Percentiles rank a stretch among this genome's conserved stretches.
Evolutionary conservation across 2,888 invertebrate species (phyloP).

Genomic region (Melinaea marsaeus): DNA sequence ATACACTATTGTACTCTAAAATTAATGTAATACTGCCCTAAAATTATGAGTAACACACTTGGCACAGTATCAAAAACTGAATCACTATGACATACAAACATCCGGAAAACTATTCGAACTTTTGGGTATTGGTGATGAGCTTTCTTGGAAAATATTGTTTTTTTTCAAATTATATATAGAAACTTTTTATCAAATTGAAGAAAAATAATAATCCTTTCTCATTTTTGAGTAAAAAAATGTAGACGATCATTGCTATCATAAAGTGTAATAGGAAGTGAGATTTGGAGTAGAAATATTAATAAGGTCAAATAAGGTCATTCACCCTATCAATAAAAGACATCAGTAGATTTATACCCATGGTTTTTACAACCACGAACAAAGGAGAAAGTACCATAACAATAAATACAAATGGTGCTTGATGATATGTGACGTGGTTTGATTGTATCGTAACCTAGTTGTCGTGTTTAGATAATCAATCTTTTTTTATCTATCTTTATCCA

Average conservation of each 20-base stretch:
- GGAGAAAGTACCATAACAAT: slow-evolving; percentile 39
- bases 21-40: slow-evolving; percentile 39
- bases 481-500: too few species aligned
- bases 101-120: slow-evolving; percentile 12
- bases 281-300: too few species aligned
- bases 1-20: slow-evolving; percentile 22
- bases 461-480: neutral
- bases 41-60: slow-evolving; percentile 32
- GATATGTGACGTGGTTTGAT: slow-evolving; percentile 28
- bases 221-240: too few species aligned
- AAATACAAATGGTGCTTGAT: slow-evolving; percentile 33
- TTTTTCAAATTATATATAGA: neutral
- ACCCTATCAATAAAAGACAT: slow-evolving; percentile 1
- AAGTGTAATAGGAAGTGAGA: too few species aligned
- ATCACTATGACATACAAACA: slow-evolving; percentile 38
- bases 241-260: too few species aligned
- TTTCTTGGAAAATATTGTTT: too few species aligned
- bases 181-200: too few species aligned
- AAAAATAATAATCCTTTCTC: too few species aligned
- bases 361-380: slow-evolving; percentile 30
- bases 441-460: slow-evolving; percentile 22
- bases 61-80: slow-evolving; percentile 56
- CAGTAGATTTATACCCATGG: neutral
- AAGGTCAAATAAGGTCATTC: neutral
- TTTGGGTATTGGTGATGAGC: too few species aligned